Conservation (phyloP, 1,140 invertebrate genomes). For the Cephus cinctus region DNA sequence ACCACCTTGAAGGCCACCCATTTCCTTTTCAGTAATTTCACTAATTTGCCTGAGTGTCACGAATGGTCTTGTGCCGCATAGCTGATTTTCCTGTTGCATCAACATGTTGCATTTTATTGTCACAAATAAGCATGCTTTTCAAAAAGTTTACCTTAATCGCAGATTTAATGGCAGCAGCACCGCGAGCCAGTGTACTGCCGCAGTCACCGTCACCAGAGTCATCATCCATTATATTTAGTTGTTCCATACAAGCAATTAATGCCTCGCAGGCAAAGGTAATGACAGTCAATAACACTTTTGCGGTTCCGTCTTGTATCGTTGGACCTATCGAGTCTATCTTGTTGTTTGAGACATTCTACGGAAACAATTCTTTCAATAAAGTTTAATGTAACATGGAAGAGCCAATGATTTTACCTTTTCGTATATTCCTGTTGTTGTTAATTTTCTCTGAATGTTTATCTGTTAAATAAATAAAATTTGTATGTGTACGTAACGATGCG, state of each 20-base stretch:
- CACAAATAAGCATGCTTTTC: no score
- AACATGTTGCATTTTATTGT: conserved; percentile 4
- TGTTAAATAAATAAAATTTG: no score
- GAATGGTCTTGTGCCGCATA: conserved; percentile 27
- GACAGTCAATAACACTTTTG: conserved; percentile 35
- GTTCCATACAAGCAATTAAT: conserved; percentile 56
- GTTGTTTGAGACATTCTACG: no score
- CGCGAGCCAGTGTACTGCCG: conserved; percentile 62
- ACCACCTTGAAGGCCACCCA: conserved; percentile 49
- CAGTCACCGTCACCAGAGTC: conserved; percentile 66
- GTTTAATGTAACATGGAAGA: no score
- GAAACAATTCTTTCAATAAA: no score
- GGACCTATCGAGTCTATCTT: no score
- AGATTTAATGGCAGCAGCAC: conserved; percentile 51
- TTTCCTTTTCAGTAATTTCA: conserved; percentile 37
- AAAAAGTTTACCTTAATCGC: conserved; percentile 26
- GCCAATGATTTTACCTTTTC: no score
- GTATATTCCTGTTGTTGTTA: no score
- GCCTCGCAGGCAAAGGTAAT: conserved; percentile 56
- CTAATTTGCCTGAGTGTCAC: conserved; percentile 40
- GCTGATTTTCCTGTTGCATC: conserved; percentile 23
- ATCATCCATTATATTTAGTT: conserved; percentile 64
- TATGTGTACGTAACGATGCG: no score
- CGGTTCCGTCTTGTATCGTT: conserved; percentile 26
- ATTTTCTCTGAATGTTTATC: no score